Evolutionary conservation across 1,140 invertebrate species (phyloP).

Genomic region (Tetraneura akinire): DNA sequence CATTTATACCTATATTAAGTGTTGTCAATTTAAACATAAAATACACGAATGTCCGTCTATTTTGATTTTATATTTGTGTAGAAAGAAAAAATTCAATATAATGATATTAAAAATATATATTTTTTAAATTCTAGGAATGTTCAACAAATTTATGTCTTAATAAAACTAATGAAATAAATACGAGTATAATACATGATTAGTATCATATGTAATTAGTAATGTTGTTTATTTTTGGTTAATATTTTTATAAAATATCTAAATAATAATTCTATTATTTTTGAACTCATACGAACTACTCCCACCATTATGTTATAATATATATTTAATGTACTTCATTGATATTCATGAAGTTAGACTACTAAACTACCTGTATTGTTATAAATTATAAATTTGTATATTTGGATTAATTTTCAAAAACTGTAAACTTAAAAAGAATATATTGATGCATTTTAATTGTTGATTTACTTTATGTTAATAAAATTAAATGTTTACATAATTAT

Average conservation of each 20-base stretch:
- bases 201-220: too few species aligned
- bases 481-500: constrained; percentile 9
- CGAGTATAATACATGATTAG: too few species aligned
- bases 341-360: neutral
- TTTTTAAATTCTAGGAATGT: too few species aligned
- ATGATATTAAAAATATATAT: too few species aligned
- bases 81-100: too few species aligned
- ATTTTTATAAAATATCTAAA: neutral
- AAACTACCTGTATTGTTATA: neutral
- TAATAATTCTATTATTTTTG: neutral
- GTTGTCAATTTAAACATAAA: too few species aligned
- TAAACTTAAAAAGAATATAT: neutral
- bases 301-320: neutral
- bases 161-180: too few species aligned
- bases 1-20: too few species aligned
- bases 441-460: neutral
- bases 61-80: too few species aligned
- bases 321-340: neutral
- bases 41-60: too few species aligned
- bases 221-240: neutral
- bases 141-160: too few species aligned
- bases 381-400: neutral
- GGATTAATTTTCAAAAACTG: neutral
- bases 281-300: neutral
- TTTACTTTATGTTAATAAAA: constrained; percentile 10